Evolutionary conservation across 2,113 vertebrate genomes (phyloP), one percentile per base, ranked within the genome.

Genomic region (Mus musculus): DNA sequence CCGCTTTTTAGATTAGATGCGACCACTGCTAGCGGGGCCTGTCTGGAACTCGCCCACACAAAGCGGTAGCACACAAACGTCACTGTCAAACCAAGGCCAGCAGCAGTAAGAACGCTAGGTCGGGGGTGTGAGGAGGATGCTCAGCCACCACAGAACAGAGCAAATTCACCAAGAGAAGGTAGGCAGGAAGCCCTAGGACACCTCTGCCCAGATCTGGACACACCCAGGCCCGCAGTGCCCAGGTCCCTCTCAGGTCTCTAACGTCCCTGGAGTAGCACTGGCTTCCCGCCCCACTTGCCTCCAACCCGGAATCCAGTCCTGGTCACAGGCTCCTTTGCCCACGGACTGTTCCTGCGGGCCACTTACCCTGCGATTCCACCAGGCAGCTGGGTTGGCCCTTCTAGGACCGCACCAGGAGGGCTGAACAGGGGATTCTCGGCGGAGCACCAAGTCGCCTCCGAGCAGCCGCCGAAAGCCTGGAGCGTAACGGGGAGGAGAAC

Each of bases 281-380:
- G 42, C 56, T 65, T 39, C 5, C 5, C 1, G 30, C 61, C 30
- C 52, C 17, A 2, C 13, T 65, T 52, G 19, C n/a, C 80, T 28
- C 11, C n/a, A 26, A 4, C 20, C 24, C 88, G 3, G 1, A 42
- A 36, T 36, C 82, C 28, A 16, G 19, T 0, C 24, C 78, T 0
- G 13, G 8, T 33, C 39, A 12, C 61, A 20, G 20, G 1, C 46
- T 46, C 73, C 88, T 8, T 52, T 22, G 93, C 54, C 39, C 33
- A 42, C 5, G 3, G 71, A 33, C 46, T 7, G 13, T 65, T 7
- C 7, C 56, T 42, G 30, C 22, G 5, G 52, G 59, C 26, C 84
- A 90, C 97, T 97, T 95, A 97, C 91, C 94, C 81, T 24, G 95
- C 69, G 24, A 1, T 42, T 65, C 63, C 88, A 61, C 61, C 30